Base-by-base conservation (phyloP, 2,888 invertebrate species). In the Trachelus tabidus region DNA sequence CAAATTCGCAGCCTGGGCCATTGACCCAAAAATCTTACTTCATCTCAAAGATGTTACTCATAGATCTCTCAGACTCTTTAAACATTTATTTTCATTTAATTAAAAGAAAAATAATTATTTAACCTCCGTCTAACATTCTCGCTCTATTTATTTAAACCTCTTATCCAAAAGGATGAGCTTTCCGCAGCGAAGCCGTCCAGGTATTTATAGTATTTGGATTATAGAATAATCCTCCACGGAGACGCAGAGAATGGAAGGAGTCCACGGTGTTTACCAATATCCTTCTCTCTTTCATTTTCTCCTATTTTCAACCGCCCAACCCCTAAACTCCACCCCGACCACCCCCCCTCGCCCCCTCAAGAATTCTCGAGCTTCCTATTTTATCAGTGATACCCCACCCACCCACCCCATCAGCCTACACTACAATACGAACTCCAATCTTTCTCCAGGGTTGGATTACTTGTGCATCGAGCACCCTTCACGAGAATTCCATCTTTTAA, bases 131-230 rank as follows among this genome's bases (percentile, higher is more conserved):
- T 73, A 76, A 79, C 77, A 69, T 78, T 73, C 68, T 23, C 68
- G 56, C 71, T 79, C 80, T 81, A 79, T 84, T 86, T 85, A 83
- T 82, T 83, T 83, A 83, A 83, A 84, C 77, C 85, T 87, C 85
- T 86, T 83, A 85, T 85, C 85, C 85, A 80, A 80, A 79, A 80
- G 85, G 83, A 86, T 86, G 85, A 85, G 85, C 84, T 68, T 80
- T 80, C 80, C 81, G 82, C 79, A 83, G 81, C 80, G 83, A 77
- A 82, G 84, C 85, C 81, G 83, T 83, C 84, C 86, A 84, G 87
- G 88, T 90, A 90, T 90, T 90, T 90, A 89, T 90, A 87, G 87
- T 89, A 88, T 89, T 89, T 88, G 88, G 90, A 90, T 90, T 90
- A 90, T 88, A 83, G 85, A 86, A 89, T 89, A 89, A 90, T 89